Evolutionary conservation across 2,888 invertebrate species (phyloP).

Genomic region (Drosophila tanythrix): DNA sequence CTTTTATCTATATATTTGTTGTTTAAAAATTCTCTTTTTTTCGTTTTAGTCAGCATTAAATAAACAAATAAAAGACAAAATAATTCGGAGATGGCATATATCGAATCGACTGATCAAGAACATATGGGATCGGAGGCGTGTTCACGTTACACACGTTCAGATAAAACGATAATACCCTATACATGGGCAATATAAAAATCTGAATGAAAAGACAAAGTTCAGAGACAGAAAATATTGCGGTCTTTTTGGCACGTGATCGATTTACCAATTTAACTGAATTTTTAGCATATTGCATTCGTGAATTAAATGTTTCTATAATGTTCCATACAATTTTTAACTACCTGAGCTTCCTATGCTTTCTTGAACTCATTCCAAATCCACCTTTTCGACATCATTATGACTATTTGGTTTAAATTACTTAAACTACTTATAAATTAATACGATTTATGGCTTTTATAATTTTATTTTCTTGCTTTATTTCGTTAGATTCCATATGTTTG

Average conservation of each 20-base stretch:
- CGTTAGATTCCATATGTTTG: neutral
- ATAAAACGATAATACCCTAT: neutral
- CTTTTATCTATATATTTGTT: no score
- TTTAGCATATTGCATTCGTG: constrained; percentile 35
- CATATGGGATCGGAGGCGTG: neutral
- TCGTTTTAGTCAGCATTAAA: neutral
- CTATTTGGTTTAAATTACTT: neutral
- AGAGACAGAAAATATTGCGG: constrained; percentile 30
- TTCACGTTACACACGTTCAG: neutral
- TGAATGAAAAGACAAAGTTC: constrained; percentile 24
- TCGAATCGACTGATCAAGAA: neutral
- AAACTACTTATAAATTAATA: neutral
- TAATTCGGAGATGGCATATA: neutral
- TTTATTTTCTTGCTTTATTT: neutral
- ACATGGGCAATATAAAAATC: constrained; percentile 9
- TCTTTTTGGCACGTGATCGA: constrained; percentile 60
- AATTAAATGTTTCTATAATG: constrained; percentile 2
- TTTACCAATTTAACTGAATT: constrained; percentile 56
- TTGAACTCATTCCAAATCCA: neutral
- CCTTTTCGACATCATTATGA: neutral
- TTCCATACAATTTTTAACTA: neutral
- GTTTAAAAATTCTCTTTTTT: neutral
- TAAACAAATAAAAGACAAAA: neutral
- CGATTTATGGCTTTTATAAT: neutral
- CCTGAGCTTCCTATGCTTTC: neutral